Percentiles rank a stretch among this genome's conserved stretches.
Evolutionary conservation across 2,797 vertebrate species (phyloP).

Genomic region (Vultur gryphus): DNA sequence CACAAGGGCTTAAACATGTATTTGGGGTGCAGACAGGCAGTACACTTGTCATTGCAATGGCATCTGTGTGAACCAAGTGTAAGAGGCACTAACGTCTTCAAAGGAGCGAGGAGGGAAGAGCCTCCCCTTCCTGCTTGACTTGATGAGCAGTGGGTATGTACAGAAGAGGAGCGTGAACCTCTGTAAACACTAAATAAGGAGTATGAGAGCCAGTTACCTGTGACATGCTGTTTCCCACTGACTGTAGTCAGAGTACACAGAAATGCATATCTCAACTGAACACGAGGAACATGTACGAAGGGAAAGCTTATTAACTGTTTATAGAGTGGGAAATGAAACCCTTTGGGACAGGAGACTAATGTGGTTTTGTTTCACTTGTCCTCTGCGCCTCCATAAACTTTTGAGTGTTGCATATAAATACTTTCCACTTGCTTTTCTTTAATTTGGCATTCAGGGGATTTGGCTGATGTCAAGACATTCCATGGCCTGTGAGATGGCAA

Average conservation of each 20-base stretch:
- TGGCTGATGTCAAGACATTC: not conserved
- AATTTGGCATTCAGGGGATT: not conserved
- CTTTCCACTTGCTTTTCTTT: not conserved
- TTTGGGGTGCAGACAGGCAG: too few relatives aligned
- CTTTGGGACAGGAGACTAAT: not conserved
- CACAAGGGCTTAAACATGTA: not conserved
- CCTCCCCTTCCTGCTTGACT: not conserved
- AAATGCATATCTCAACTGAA: not conserved
- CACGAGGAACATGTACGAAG: fast-evolving
- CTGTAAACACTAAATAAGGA: not conserved
- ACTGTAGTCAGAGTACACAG: not conserved
- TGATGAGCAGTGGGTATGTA: too few relatives aligned
- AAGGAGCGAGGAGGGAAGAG: not conserved
- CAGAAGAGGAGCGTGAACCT: not conserved
- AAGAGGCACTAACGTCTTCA: too few relatives aligned
- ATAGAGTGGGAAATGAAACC: not conserved
- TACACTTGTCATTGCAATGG: not conserved
- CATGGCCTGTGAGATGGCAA: not conserved
- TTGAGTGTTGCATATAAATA: too few relatives aligned
- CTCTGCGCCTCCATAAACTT: not conserved
- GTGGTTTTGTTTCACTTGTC: not conserved
- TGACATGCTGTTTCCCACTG: not conserved
- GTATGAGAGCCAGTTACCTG: too few relatives aligned
- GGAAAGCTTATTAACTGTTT: not conserved
- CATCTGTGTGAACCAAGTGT: not conserved